Conservation (phyloP, 2,113 vertebrate species). For the Phrynosoma blainvillii region DNA sequence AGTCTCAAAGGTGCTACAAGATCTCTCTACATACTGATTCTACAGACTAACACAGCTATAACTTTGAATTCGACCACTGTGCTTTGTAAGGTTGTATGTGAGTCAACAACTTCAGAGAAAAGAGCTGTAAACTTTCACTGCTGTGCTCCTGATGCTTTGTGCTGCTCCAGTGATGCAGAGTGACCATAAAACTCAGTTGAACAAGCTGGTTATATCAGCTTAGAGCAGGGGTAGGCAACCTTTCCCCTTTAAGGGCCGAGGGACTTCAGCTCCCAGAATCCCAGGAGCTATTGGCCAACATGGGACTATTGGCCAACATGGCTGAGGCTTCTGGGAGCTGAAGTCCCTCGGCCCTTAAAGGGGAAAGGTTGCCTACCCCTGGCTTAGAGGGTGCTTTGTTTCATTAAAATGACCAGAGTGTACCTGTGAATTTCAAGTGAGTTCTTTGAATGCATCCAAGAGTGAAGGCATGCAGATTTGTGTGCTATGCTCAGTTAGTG, state of each 20-base stretch:
- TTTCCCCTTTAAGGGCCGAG: too few species aligned
- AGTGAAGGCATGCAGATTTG: neutral
- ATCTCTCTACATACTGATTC: too few species aligned
- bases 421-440: conserved; percentile 13
- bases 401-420: neutral
- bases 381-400: neutral
- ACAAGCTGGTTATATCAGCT: conserved; percentile 40
- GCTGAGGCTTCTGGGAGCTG: too few species aligned
- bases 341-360: too few species aligned
- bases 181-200: conserved; percentile 49
- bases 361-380: too few species aligned
- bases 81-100: neutral
- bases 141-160: conserved; percentile 37
- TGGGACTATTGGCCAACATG: too few species aligned
- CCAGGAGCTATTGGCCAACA: too few species aligned
- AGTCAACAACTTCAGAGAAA: conserved; percentile 23
- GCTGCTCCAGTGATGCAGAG: conserved; percentile 54
- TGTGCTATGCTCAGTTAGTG: neutral
- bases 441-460: neutral
- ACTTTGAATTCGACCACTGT: too few species aligned
- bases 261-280: too few species aligned
- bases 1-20: too few species aligned
- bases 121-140: conserved; percentile 45
- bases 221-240: too few species aligned
- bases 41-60: too few species aligned